A percentile compares a stretch with the other conserved stretches of the same genome.
Conservation (phyloP, 2,888 invertebrate genomes). For the Cephus pulcher region DNA sequence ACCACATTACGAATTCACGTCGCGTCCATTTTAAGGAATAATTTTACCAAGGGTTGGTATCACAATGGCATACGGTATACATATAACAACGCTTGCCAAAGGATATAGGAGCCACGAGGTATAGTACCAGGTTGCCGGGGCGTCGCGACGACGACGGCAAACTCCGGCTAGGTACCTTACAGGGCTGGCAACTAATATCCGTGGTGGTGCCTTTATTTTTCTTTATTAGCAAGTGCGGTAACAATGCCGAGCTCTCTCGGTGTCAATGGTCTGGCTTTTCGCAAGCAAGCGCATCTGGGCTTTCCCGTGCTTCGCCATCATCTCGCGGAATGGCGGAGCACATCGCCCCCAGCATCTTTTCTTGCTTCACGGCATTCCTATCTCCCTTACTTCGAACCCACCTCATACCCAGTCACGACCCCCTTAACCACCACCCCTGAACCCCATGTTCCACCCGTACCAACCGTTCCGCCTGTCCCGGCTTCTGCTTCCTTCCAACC, state of each 20-base stretch:
- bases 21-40: conserved; percentile 1
- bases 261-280: conserved; percentile 49
- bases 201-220: conserved; percentile 52
- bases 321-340: conserved; percentile 24
- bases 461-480: conserved; percentile 13
- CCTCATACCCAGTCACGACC: conserved; percentile 16
- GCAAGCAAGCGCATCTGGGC: conserved; percentile 39
- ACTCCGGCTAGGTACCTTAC: neutral
- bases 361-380: conserved; percentile 31
- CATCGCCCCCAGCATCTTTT: conserved; percentile 42
- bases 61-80: neutral
- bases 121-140: neutral
- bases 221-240: conserved; percentile 49
- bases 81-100: neutral
- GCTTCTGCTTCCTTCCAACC: conserved; percentile 10
- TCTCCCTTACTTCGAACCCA: conserved; percentile 23
- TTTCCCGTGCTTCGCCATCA: conserved; percentile 31
- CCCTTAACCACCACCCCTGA: conserved; percentile 18
- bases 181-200: conserved; percentile 44
- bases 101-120: neutral
- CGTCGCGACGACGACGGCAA: neutral
- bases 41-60: neutral
- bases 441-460: conserved; percentile 22
- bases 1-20: neutral
- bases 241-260: conserved; percentile 33